These are phyloP conservation scores for Tringa solitaria DNA, from an alignment of 2,113 vertebrate species.

Conservation along the genomic window DNA sequence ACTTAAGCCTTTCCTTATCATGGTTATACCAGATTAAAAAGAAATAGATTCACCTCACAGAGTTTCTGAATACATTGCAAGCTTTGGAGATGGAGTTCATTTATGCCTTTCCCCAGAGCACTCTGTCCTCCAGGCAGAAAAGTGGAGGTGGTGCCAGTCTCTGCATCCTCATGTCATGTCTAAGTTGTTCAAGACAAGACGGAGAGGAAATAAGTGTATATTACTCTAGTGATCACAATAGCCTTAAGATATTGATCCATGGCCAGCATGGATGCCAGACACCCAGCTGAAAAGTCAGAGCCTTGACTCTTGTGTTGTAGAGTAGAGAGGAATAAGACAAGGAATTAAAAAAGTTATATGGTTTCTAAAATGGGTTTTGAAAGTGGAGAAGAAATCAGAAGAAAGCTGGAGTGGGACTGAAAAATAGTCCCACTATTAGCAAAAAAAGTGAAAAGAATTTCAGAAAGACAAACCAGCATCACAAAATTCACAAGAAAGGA, in stretches of 20 bases:
- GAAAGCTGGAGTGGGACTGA: neutral
- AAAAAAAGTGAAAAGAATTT: neutral
- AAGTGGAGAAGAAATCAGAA: neutral
- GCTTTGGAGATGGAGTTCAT: neutral
- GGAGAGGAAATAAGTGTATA: rapidly evolving
- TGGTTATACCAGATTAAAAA: neutral
- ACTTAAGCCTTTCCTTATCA: neutral
- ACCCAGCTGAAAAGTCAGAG: neutral
- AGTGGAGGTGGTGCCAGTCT: neutral
- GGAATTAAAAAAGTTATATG: neutral
- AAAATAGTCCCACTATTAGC: neutral
- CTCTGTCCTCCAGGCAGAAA: neutral
- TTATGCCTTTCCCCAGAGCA: neutral
- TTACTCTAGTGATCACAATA: neutral
- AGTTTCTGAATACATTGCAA: neutral
- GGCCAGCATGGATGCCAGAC: neutral
- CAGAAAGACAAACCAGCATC: neutral
- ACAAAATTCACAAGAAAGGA: neutral
- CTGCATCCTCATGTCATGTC: neutral
- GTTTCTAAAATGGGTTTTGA: neutral
- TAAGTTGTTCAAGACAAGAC: neutral
- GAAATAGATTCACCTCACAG: neutral
- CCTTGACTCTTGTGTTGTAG: rapidly evolving
- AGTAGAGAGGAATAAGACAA: neutral
- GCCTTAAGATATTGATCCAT: neutral